A percentile compares a stretch with the other conserved stretches of the same genome.
Conservation (phyloP, 2,888 invertebrate species). For the Entomobrya multifasciata region DNA sequence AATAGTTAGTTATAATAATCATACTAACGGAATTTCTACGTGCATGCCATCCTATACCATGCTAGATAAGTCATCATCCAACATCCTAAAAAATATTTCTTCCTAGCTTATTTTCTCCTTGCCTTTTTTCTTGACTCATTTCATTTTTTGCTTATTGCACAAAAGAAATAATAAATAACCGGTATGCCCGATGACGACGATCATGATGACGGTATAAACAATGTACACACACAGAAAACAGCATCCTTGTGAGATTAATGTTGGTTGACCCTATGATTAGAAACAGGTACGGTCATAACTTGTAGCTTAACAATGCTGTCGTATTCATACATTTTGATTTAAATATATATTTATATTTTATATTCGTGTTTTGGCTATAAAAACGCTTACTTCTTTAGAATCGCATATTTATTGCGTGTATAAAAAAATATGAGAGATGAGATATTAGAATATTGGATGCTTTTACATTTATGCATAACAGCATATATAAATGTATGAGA, state of each 20-base stretch:
- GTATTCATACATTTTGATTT: background rate
- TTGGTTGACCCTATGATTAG: slow-evolving; percentile 61
- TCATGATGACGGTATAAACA: slow-evolving; percentile 52
- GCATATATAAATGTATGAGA: background rate
- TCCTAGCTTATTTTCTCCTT: background rate
- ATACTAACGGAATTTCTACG: slow-evolving; percentile 54
- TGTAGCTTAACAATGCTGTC: slow-evolving; percentile 53
- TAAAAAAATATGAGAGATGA: no score
- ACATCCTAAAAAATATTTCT: no score
- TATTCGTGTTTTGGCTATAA: background rate
- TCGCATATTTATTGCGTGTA: no score
- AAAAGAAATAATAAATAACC: slow-evolving; percentile 54
- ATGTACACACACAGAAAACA: no score
- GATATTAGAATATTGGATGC: no score
- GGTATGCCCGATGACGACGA: slow-evolving; percentile 49
- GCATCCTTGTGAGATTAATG: slow-evolving; percentile 51
- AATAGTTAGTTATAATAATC: slow-evolving; percentile 19
- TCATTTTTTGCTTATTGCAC: slow-evolving; percentile 45
- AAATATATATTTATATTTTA: background rate
- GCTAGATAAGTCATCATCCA: no score
- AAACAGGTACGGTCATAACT: slow-evolving; percentile 59
- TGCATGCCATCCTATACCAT: slow-evolving; percentile 23
- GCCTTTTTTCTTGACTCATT: slow-evolving; percentile 17
- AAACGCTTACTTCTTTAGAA: no score
- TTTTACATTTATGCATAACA: no score